Conservation (phyloP, 2,888 invertebrate species). For the Campoplex capitator region DNA sequence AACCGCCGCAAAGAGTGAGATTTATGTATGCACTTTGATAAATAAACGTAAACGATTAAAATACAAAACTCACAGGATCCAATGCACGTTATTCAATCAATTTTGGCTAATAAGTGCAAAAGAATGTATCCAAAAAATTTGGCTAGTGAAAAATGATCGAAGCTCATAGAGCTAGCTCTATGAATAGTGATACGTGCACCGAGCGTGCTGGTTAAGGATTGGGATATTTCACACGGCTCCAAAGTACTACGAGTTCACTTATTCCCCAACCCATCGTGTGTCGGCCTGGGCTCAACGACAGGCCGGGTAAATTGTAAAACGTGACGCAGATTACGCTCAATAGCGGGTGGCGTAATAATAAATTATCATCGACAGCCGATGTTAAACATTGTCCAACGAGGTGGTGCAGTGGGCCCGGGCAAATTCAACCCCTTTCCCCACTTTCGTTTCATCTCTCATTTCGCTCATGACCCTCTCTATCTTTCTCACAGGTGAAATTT, state of each 20-base stretch:
- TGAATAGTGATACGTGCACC: not conserved
- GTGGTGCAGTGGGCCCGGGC: conserved; percentile 61
- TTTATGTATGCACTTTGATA: not conserved
- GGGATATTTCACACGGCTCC: conserved; percentile 49
- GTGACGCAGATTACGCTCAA: conserved; percentile 80
- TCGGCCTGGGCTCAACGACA: conserved; percentile 51
- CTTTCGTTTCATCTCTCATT: conserved; percentile 34
- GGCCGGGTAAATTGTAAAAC: conserved; percentile 80
- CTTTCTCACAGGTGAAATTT: conserved; percentile 28
- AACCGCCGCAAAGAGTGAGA: no score
- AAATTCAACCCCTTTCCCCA: conserved; percentile 59
- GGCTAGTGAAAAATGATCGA: not conserved
- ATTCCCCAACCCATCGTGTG: conserved; percentile 28
- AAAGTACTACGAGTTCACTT: conserved; percentile 41
- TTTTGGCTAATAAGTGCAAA: not conserved
- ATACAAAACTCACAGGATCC: not conserved
- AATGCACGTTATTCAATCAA: not conserved
- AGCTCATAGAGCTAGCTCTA: conserved; percentile 6
- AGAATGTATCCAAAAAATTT: not conserved
- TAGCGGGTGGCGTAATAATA: conserved; percentile 79
- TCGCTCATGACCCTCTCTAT: conserved; percentile 15
- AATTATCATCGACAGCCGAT: conserved; percentile 81
- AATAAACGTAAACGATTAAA: not conserved
- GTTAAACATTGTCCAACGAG: conserved; percentile 76
- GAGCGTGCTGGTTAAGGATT: conserved; percentile 1